Conservation (phyloP, 2,797 vertebrate species). For the Xerus rutilus region DNA sequence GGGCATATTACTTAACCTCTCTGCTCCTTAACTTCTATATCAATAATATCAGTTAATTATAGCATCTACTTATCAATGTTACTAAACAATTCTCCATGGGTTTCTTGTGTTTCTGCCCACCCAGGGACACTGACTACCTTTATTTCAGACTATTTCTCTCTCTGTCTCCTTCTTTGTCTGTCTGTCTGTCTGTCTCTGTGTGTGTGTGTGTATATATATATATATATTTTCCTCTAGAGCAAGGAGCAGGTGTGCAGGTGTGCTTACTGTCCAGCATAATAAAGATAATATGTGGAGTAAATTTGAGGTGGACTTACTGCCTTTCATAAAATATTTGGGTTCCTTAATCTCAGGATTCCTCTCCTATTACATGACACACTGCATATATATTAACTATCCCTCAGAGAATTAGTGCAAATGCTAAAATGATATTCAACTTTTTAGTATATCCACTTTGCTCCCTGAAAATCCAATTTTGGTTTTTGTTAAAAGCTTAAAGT, state of each 20-base stretch:
- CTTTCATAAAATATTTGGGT: constrained; percentile 7
- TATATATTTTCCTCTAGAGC: neutral
- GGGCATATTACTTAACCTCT: constrained; percentile 6
- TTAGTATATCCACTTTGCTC: constrained; percentile 64
- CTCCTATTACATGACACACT: neutral
- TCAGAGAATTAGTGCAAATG: neutral
- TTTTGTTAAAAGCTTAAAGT: constrained; percentile 80
- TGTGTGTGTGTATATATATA: too few species aligned
- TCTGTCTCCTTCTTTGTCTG: neutral
- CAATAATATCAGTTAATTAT: neutral
- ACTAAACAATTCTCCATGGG: neutral
- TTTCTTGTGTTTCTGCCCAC: neutral
- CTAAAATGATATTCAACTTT: constrained; percentile 1
- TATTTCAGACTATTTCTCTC: neutral
- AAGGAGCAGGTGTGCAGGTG: neutral
- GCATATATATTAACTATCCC: neutral
- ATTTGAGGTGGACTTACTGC: neutral
- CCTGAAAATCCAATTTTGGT: constrained; percentile 71
- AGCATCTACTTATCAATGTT: neutral
- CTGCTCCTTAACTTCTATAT: constrained; percentile 2
- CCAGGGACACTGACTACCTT: neutral
- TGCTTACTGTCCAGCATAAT: neutral
- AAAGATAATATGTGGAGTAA: neutral
- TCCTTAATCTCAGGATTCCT: constrained; percentile 29
- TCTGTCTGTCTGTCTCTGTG: too few species aligned